A percentile compares a stretch with the other conserved stretches of the same genome.
Conservation (phyloP, 2,888 invertebrate genomes). For the Lasioglossum villosulum region DNA sequence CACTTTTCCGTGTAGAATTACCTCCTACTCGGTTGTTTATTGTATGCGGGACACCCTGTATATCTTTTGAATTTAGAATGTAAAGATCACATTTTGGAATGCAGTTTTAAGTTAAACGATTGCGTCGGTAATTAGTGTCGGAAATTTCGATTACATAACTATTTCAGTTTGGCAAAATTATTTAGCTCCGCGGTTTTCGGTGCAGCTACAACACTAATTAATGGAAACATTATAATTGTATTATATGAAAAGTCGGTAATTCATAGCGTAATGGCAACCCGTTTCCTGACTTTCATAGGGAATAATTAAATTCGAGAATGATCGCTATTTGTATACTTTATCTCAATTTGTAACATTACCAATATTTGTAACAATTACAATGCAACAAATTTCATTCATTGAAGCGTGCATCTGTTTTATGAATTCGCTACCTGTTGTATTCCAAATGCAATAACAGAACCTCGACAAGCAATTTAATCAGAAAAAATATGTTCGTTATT, state of each 20-base stretch:
- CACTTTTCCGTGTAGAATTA: too few relatives aligned
- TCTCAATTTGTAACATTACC: neutral
- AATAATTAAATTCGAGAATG: conserved; percentile 1
- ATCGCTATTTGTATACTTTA: neutral
- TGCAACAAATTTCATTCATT: neutral
- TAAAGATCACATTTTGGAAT: neutral
- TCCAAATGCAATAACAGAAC: neutral
- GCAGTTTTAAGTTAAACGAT: neutral
- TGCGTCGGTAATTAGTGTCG: neutral
- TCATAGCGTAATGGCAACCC: conserved; percentile 1
- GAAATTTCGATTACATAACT: neutral
- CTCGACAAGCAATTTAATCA: neutral
- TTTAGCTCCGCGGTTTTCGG: neutral
- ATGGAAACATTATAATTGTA: conserved; percentile 29
- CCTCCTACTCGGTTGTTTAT: too few relatives aligned
- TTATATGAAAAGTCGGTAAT: conserved; percentile 10
- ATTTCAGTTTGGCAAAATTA: neutral
- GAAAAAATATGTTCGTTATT: neutral
- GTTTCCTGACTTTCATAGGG: neutral
- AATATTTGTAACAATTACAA: conserved; percentile 6
- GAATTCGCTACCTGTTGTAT: conserved; percentile 23
- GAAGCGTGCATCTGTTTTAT: neutral
- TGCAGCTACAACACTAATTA: conserved; percentile 12
- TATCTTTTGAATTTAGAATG: too few relatives aligned
- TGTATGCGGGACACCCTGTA: too few relatives aligned